Percentiles rank a stretch among this genome's conserved stretches.
phyloP scores from a whole-genome alignment of 2,797 vertebrate species.

The Cynodonichthys magdalenae region DNA sequence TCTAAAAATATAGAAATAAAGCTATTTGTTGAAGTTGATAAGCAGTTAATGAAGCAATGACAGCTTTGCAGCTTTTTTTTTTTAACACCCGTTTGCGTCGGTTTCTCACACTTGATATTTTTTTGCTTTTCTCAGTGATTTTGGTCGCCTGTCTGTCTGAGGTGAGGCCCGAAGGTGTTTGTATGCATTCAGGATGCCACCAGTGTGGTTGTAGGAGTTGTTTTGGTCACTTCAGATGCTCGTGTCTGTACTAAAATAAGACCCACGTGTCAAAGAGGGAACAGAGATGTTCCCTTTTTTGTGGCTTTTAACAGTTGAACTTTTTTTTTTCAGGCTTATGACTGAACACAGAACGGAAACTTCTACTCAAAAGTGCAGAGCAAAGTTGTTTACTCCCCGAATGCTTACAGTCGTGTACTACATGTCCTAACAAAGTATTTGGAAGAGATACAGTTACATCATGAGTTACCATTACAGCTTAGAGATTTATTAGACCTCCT shows the following conservation, averaged over 20 bases:
- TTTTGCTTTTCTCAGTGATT: constrained; percentile 19
- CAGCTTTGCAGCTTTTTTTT: constrained; percentile 19
- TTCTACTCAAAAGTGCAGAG: constrained; percentile 43
- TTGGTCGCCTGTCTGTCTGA: constrained; percentile 3
- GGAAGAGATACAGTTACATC: constrained; percentile 44
- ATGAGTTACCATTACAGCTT: constrained; percentile 43
- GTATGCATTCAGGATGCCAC: not conserved
- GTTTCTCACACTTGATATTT: constrained; percentile 21
- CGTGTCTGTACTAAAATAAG: constrained; percentile 45
- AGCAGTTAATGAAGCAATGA: constrained; percentile 16
- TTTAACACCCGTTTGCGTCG: constrained; percentile 17
- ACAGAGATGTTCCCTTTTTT: constrained; percentile 67
- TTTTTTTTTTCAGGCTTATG: constrained; percentile 50
- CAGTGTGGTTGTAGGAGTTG: constrained; percentile 23
- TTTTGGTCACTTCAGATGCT: constrained; percentile 44
- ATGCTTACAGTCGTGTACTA: constrained; percentile 37
- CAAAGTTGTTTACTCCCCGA: constrained; percentile 51
- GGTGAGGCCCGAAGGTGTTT: constrained; percentile 15
- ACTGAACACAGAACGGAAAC: constrained; percentile 64
- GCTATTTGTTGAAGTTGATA: constrained; percentile 13
- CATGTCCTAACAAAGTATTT: constrained; percentile 42
- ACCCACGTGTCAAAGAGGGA: constrained; percentile 68
- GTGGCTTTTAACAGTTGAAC: constrained; percentile 50
- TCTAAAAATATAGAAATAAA: constrained; percentile 16
- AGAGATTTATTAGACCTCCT: constrained; percentile 34